Evolutionary conservation across 1,140 invertebrate species (phyloP).

Genomic region (Drosophila gunungcola): DNA sequence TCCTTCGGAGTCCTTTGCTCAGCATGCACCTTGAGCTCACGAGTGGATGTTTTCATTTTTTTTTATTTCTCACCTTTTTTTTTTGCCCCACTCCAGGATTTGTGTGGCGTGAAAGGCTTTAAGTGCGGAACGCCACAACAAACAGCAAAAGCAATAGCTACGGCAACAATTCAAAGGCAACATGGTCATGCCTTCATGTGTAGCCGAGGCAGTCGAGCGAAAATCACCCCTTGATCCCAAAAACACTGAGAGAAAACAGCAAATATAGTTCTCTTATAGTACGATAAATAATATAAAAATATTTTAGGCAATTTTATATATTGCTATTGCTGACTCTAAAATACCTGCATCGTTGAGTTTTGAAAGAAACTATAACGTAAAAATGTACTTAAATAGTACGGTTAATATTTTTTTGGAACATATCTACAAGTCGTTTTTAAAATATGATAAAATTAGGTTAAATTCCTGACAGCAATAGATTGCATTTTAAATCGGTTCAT

Average conservation of each 20-base stretch:
- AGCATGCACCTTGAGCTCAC: slow-evolving; percentile 57
- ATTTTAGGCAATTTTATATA: no score
- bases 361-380: no score
- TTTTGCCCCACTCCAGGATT: slow-evolving; percentile 21
- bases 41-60: slow-evolving; percentile 50
- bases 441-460: no score
- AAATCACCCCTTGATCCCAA: slow-evolving; percentile 47
- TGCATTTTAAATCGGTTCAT: background rate
- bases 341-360: no score
- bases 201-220: slow-evolving; percentile 59
- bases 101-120: slow-evolving; percentile 66
- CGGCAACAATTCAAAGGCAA: slow-evolving; percentile 48
- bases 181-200: slow-evolving; percentile 55
- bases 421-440: no score
- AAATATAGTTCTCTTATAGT: background rate
- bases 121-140: slow-evolving; percentile 67
- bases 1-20: slow-evolving; percentile 24
- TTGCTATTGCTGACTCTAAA: no score
- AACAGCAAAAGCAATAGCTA: slow-evolving; percentile 57
- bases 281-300: no score
- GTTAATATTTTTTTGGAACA: no score
- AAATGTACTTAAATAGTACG: no score
- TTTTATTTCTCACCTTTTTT: slow-evolving; percentile 45
- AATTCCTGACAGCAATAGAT: background rate
- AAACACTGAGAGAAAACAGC: slow-evolving; percentile 10